Evolutionary conservation across 1,140 invertebrate species (phyloP).

Genomic region (Achatina immaculata): DNA sequence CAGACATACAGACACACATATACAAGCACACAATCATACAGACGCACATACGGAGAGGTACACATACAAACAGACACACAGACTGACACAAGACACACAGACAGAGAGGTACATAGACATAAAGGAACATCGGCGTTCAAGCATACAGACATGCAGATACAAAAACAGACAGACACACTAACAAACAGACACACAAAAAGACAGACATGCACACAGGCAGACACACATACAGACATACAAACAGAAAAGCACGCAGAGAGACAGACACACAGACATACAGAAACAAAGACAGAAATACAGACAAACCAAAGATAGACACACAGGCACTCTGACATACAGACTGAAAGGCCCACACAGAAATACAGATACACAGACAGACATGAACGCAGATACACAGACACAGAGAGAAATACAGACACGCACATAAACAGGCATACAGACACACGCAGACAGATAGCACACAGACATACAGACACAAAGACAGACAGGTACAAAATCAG

Average conservation of each 20-base stretch:
- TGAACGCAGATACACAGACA: not conserved
- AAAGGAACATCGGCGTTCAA: not conserved
- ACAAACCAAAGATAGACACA: not conserved
- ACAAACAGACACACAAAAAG: slow-evolving; percentile 5
- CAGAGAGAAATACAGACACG: not conserved
- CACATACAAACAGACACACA: not conserved
- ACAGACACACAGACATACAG: not conserved
- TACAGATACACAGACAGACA: not conserved
- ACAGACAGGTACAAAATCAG: not conserved
- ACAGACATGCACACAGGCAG: not conserved
- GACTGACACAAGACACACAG: not conserved
- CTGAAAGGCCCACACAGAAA: not conserved
- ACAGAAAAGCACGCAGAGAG: not conserved
- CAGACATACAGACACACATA: not conserved
- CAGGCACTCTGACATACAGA: not conserved
- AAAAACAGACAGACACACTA: not conserved
- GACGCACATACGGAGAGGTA: not conserved
- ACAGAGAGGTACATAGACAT: not conserved
- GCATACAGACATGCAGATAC: not conserved
- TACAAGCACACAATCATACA: not conserved
- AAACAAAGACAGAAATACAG: not conserved
- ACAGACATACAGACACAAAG: not conserved
- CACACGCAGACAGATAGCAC: not conserved
- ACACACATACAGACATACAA: no score
- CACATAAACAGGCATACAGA: not conserved